These are phyloP conservation scores for Temnopleurus reevesii DNA, from an alignment of 53 echinoderm and acorn worm genomes.

Conservation along the genomic window DNA sequence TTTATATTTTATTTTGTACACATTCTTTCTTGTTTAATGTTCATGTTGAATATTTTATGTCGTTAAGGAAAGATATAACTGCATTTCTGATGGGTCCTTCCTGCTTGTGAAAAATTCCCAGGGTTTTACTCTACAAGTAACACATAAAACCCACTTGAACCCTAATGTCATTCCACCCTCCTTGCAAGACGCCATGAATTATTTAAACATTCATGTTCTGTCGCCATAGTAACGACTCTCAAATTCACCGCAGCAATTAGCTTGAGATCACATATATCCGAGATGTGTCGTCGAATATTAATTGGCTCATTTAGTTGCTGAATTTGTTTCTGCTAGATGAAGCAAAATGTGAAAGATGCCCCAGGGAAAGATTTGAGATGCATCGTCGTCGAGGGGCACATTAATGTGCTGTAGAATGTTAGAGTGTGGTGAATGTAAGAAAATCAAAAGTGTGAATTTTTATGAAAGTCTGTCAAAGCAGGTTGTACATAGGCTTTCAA, in stretches of 20 bases:
- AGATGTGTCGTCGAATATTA: neutral
- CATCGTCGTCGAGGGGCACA: too few species aligned
- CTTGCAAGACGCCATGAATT: neutral
- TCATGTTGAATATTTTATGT: too few species aligned
- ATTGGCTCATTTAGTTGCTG: neutral
- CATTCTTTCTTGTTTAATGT: too few species aligned
- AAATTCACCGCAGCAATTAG: neutral
- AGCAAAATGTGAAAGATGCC: neutral
- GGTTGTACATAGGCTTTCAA: too few species aligned
- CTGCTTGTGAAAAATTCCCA: too few species aligned
- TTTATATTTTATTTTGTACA: too few species aligned
- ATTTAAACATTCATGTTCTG: conserved; percentile 6
- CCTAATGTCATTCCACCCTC: neutral
- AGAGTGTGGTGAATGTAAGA: neutral
- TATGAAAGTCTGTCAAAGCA: too few species aligned
- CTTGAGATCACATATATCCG: neutral
- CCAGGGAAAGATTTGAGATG: too few species aligned
- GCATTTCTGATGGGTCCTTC: too few species aligned
- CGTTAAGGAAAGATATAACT: too few species aligned
- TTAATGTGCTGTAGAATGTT: too few species aligned
- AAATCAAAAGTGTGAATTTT: neutral
- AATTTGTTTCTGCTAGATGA: neutral
- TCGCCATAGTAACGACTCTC: neutral
- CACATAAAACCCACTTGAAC: conserved; percentile 21
- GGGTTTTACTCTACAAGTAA: too few species aligned